Conservation (phyloP, 2,113 vertebrate genomes). For the Rhynchomys soricoides region DNA sequence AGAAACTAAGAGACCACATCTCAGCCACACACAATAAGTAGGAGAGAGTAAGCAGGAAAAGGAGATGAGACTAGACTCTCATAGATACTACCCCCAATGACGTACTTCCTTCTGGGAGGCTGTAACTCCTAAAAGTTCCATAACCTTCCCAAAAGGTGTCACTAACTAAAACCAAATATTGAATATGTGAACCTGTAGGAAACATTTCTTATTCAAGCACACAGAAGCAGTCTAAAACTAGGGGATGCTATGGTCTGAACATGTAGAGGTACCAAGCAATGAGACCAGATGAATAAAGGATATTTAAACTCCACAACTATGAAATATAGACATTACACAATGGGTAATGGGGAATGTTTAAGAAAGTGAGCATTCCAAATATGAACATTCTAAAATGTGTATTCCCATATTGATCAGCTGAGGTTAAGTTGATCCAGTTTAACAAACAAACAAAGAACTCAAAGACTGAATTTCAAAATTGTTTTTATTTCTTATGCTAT, state of each 20-base stretch:
- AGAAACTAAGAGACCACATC: not conserved
- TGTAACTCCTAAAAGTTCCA: not conserved
- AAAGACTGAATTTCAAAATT: not conserved
- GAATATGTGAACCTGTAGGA: too few relatives aligned
- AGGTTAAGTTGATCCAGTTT: not conserved
- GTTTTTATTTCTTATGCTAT: not conserved
- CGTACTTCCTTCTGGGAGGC: not conserved
- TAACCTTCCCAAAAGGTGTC: not conserved
- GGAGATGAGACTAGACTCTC: not conserved
- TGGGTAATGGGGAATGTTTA: not conserved
- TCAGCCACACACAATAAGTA: not conserved
- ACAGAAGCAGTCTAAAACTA: not conserved
- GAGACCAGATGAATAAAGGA: not conserved
- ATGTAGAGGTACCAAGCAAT: not conserved
- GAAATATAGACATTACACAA: not conserved
- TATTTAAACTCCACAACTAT: not conserved
- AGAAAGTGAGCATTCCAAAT: not conserved
- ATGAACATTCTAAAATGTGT: not conserved
- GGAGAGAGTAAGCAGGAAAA: not conserved
- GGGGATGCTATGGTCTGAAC: fast-evolving
- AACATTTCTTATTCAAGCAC: not conserved
- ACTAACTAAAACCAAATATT: not conserved
- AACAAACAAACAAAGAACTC: not conserved
- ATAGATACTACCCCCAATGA: not conserved
- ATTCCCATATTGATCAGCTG: not conserved